Evolutionary conservation across 1,140 invertebrate genomes (phyloP).

Genomic region (Panagrolaimus sp.): DNA sequence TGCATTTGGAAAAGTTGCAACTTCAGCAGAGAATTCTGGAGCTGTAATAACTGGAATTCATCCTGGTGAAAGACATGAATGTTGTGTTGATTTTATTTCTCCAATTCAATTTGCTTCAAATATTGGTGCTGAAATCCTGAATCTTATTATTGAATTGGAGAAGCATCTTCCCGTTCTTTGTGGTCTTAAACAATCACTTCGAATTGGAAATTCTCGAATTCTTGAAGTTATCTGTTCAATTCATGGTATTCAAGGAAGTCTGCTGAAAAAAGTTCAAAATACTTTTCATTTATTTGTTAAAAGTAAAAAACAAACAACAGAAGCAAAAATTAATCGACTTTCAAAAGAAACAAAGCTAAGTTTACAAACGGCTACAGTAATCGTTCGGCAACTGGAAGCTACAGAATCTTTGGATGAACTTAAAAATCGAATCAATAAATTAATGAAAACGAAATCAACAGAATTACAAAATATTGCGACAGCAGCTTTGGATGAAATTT

Average conservation of each 20-base stretch:
- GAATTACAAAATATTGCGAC: background rate
- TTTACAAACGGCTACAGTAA: background rate
- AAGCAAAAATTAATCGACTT: background rate
- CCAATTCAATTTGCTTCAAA: background rate
- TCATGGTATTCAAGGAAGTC: background rate
- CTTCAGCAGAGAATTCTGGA: background rate
- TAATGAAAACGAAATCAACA: background rate
- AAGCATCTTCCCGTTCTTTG: conserved; percentile 10
- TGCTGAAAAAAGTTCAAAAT: background rate
- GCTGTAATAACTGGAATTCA: background rate
- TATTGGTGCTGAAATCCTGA: background rate
- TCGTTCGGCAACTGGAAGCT: background rate
- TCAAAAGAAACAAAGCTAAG: background rate
- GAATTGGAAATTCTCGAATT: background rate
- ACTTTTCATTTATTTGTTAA: background rate
- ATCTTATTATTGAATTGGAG: background rate
- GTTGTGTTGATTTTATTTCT: conserved; percentile 1
- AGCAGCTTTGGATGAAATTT: background rate
- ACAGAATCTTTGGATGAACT: background rate
- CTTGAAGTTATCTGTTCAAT: background rate
- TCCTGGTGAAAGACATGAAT: background rate
- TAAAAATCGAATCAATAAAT: background rate
- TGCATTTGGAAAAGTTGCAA: background rate
- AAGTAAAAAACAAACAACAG: background rate
- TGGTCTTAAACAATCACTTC: conserved; percentile 1